Conservation (phyloP, 1,140 invertebrate species). For the Caligus rogercresseyi region DNA sequence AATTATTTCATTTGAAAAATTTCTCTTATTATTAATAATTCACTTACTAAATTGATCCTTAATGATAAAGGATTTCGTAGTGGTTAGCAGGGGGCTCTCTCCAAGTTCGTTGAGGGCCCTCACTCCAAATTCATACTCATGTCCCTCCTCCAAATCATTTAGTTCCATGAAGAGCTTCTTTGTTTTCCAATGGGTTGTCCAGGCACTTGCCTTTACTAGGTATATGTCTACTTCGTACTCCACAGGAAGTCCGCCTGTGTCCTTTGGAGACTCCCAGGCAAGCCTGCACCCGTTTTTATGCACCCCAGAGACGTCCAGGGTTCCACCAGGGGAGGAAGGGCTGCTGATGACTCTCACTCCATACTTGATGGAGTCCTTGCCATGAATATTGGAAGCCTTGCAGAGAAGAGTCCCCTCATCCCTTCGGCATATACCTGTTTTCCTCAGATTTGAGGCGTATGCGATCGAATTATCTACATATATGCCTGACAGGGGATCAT, state of each 20-base stretch:
- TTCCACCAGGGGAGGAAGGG: conserved; percentile 79
- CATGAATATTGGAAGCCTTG: conserved; percentile 77
- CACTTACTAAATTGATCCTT: conserved; percentile 83
- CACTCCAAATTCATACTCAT: conserved; percentile 95
- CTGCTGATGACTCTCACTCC: conserved; percentile 78
- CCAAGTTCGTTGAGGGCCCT: conserved; percentile 92
- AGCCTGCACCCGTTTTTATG: conserved; percentile 85
- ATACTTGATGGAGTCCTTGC: conserved; percentile 76
- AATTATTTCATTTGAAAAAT: neutral
- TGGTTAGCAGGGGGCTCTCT: conserved; percentile 84
- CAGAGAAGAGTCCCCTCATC: conserved; percentile 83
- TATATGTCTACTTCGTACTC: conserved; percentile 92
- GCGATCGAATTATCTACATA: conserved; percentile 34
- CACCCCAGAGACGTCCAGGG: conserved; percentile 81
- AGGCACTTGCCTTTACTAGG: conserved; percentile 86
- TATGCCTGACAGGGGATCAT: conserved; percentile 4
- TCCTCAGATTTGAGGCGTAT: conserved; percentile 71
- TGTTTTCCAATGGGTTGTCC: conserved; percentile 52
- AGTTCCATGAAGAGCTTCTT: conserved; percentile 67
- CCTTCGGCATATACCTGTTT: conserved; percentile 58
- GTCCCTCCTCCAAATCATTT: conserved; percentile 66
- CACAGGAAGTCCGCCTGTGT: conserved; percentile 88
- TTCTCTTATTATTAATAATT: conserved; percentile 8
- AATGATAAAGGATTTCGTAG: conserved; percentile 70
- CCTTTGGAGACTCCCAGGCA: conserved; percentile 92